Evolutionary conservation across 2,113 vertebrate genomes (phyloP), one percentile per base, ranked within the genome.

Genomic region (Nasalis larvatus): DNA sequence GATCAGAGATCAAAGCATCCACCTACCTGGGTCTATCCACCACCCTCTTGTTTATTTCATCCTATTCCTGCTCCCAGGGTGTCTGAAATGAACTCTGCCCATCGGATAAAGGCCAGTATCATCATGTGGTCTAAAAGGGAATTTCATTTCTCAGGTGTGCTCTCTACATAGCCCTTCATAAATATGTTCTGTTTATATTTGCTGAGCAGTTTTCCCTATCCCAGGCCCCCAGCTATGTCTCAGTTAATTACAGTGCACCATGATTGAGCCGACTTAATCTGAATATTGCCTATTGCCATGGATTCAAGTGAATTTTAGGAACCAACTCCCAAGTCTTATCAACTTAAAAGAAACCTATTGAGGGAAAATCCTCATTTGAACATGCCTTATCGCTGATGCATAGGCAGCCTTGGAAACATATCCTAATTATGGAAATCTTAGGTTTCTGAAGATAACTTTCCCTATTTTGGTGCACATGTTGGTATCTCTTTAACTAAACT

Each of bases 381-480:
- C 37, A 42, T 7, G 8, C 35, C 47, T 66, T 8, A 9, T 12
- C 10, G 0, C 10, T 0, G 49, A 27, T 1, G 3, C 52, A 18
- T 17, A 23, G 35, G 54, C n/a, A 37, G 42, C 27, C 56, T 49
- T 13, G 52, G 80, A 91, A 45, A 69, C 4, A 4, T 1, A 7
- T 78, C 17, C 21, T 40, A 0, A 20, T n/a, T 1, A 4, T 13
- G 52, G 17, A 66, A 60, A 27, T 37, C 58, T 78, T 58, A 66
- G 20, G 21, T 16, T 58, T 30, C 6, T 4, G 4, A 83, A 47
- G 58, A 80, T 27, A 32, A n/a, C 35, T 14, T 80, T 42, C 27
- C 71, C 35, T 63, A 20, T 23, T 86, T 63, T 42, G 4, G 23
- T 40, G 35, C 3, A 0, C 0, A 1, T 58, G 54, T 20, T 30